A percentile compares a stretch with the other conserved stretches of the same genome.
Conservation (phyloP, 1,140 invertebrate species). For the Drosophila kohkoa region DNA sequence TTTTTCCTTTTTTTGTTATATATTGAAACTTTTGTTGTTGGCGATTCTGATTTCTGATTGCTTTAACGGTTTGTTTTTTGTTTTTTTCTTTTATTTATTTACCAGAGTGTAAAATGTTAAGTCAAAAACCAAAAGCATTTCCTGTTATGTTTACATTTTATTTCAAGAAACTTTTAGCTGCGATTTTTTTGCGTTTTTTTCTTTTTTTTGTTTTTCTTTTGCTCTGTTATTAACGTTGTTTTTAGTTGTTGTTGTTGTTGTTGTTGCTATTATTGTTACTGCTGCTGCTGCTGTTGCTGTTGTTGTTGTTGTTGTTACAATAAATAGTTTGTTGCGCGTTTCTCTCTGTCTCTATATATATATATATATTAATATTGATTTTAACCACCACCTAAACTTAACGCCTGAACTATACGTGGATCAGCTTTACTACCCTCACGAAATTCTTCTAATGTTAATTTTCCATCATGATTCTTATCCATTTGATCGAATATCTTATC, state of each 20-base stretch:
- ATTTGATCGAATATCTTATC: slow-evolving; percentile 99
- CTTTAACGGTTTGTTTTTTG: slow-evolving; percentile 28
- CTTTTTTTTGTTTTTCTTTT: slow-evolving; percentile 8
- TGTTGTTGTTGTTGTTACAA: slow-evolving; percentile 26
- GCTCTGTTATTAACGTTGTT: slow-evolving; percentile 12
- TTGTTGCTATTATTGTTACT: slow-evolving; percentile 27
- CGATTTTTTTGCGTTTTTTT: neutral
- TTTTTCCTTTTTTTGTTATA: slow-evolving; percentile 12
- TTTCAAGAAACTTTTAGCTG: slow-evolving; percentile 28
- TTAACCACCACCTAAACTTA: slow-evolving; percentile 92
- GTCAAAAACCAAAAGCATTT: slow-evolving; percentile 51
- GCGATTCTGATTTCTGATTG: slow-evolving; percentile 46
- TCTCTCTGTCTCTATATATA: neutral
- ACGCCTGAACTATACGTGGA: slow-evolving; percentile 98
- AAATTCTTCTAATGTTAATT: slow-evolving; percentile 98
- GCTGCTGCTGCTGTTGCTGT: neutral
- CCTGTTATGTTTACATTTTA: slow-evolving; percentile 29
- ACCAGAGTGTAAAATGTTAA: slow-evolving; percentile 38
- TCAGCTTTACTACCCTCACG: slow-evolving; percentile 99
- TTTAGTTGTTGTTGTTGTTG: slow-evolving; percentile 16
- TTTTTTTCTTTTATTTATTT: slow-evolving; percentile 21
- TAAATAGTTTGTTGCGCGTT: slow-evolving; percentile 32
- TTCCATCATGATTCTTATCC: slow-evolving; percentile 99
- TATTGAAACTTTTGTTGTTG: slow-evolving; percentile 37
- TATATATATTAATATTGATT: slow-evolving; percentile 3